A percentile compares a stretch with the other conserved stretches of the same genome.
phyloP scores from a whole-genome alignment of 2,888 invertebrate species.

The Ceramica pisi region DNA sequence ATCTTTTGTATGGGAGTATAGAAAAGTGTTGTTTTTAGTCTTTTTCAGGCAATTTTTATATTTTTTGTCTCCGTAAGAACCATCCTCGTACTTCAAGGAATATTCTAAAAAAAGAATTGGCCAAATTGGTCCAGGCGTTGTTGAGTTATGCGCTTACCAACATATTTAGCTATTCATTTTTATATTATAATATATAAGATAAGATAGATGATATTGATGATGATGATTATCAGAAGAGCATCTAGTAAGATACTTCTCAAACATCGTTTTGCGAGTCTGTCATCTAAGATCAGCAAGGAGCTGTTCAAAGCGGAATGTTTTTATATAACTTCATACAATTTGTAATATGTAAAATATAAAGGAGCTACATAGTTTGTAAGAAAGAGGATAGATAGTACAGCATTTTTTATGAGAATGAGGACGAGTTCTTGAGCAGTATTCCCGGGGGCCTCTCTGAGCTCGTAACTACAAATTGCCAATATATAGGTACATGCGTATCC shows the following conservation, averaged over 20 bases:
- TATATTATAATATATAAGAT: too few relatives aligned
- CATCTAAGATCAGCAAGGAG: background rate
- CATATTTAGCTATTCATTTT: too few relatives aligned
- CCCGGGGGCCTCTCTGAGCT: slow-evolving; percentile 44
- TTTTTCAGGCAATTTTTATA: too few relatives aligned
- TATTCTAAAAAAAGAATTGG: too few relatives aligned
- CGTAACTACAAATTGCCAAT: slow-evolving; percentile 64
- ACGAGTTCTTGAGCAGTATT: slow-evolving; percentile 42
- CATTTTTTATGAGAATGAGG: slow-evolving; percentile 39
- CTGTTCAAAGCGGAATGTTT: background rate
- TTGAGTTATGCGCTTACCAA: too few relatives aligned
- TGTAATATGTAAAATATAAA: slow-evolving; percentile 27
- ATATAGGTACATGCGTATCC: slow-evolving; percentile 46
- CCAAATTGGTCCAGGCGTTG: too few relatives aligned
- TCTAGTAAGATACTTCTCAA: background rate
- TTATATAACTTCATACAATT: slow-evolving; percentile 27
- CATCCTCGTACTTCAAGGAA: too few relatives aligned
- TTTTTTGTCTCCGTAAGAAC: too few relatives aligned
- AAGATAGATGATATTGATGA: too few relatives aligned
- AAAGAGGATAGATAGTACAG: slow-evolving; percentile 26
- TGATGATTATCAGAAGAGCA: background rate
- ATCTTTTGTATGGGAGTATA: too few relatives aligned
- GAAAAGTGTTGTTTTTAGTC: too few relatives aligned
- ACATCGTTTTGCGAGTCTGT: background rate
- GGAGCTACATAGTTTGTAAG: slow-evolving; percentile 19